Evolutionary conservation across 2,113 vertebrate species (phyloP).

Genomic region (Drymodes brunneopygia): DNA sequence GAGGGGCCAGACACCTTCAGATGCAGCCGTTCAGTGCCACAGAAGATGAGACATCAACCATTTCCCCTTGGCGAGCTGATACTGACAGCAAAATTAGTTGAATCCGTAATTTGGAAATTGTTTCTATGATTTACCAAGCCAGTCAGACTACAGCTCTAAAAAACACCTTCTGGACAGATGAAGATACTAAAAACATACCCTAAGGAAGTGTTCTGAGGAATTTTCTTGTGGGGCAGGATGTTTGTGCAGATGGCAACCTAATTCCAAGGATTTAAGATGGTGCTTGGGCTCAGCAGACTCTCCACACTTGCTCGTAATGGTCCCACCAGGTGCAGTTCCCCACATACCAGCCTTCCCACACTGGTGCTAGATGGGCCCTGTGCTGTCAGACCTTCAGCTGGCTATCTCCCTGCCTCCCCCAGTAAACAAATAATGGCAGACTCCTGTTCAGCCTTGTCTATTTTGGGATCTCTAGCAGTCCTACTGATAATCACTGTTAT

Average conservation of each 20-base stretch:
- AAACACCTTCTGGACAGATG: background rate
- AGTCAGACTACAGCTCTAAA: background rate
- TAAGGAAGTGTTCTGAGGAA: background rate
- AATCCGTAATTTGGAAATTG: background rate
- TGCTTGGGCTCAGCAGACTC: background rate
- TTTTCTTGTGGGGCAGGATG: background rate
- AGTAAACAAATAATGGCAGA: conserved; percentile 23
- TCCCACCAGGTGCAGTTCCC: background rate
- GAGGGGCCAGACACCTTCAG: background rate
- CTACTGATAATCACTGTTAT: conserved; percentile 8
- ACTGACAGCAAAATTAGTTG: background rate
- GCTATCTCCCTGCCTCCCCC: background rate
- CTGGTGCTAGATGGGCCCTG: background rate
- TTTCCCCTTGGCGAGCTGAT: background rate
- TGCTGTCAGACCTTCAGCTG: background rate
- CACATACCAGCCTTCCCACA: background rate
- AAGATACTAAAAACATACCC: background rate
- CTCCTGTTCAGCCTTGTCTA: conserved; percentile 15
- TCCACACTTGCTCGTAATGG: background rate
- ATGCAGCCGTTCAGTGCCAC: background rate
- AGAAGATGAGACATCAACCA: background rate
- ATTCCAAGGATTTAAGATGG: background rate
- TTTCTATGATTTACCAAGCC: background rate
- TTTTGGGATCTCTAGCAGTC: conserved; percentile 35
- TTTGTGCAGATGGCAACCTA: background rate